Evolutionary conservation across 1,140 invertebrate genomes (phyloP), one percentile per base, ranked within the genome.

Genomic region (Phthorimaea operculella): DNA sequence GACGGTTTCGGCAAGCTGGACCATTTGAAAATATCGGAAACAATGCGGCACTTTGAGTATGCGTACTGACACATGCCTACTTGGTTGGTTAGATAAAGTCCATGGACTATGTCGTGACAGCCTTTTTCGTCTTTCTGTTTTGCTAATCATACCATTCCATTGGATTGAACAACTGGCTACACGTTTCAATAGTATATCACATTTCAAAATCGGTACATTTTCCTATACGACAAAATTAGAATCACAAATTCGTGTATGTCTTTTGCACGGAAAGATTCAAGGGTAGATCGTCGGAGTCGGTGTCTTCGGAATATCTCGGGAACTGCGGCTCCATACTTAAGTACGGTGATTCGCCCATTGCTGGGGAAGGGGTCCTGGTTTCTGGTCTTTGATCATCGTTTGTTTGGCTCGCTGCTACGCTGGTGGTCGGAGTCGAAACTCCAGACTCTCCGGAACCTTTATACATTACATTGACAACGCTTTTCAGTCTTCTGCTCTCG

Each of bases 401-500:
- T 14, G 10, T 4, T 14, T 4, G 45, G 15, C 45, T 15, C 45
- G 16, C 45, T 15, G 4, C 15, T 5, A 48, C n/a, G n/a, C 9
- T 16, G 2, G 21, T 28, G 6, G 21, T 28, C 2, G 21, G 21
- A 50, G 21, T 33, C 28, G 10, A 39, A 61, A 59, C 52, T 59
- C 7, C 63, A 11, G 65, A 56, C 33, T 63, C 61, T 60, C 59
- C 57, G 17, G 57, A 56, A 33, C 68, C 60, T 50, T 65, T 67
- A 54, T 65, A 64, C 55, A 79, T 72, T 42, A 81, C 70, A 52
- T 66, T 75, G 14, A 81, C 76, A 53, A 81, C 80, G 63, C 78
- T 83, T 59, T 64, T 76, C 72, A 83, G 75, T 75, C 76, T 79
- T 76, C 63, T 77, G 36, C 50, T 75, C 61, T 74, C 72, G 36